Evolutionary conservation across 2,113 vertebrate genomes (phyloP), one percentile per base, ranked within the genome.

Genomic region (Periophthalmodon schlosseri): DNA sequence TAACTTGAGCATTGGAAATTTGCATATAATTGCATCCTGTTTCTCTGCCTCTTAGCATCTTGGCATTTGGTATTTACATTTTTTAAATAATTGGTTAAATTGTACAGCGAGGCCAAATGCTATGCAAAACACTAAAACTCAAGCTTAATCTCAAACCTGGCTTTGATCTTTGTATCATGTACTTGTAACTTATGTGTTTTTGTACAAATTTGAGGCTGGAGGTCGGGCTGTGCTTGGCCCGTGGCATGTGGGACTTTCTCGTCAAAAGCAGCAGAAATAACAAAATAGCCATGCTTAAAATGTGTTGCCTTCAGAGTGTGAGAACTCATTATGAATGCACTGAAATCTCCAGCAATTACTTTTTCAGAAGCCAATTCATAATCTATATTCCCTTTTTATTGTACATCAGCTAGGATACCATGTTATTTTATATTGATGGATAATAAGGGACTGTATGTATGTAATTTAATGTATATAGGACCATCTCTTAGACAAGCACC

Each of bases 61-160:
- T 72, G 81, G 91, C 88, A 88, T 94, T 94, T 93, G 92, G 90
- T 86, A 89, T 91, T 81, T 71, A 68, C 80, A 87, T 84, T 83
- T 84, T 77, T 70, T 76, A 78, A 78, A 69, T 76, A 73, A 56
- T n/a, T 76, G 70, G 77, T 83, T 47, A 18, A 75, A 56, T 68
- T 77, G 76, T 86, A 85, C 80, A 90, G 79, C 87, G 77, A 91
- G 77, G 92, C 90, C 92, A 91, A 94, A 93, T 91, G 92, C 92
- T 92, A 94, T 94, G 92, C 93, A 95, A 93, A 80, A 83, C 61
- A 69, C 89, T 87, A 87, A 69, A 74, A 69, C 90, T 87, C 87
- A 69, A 74, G 61, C 80, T 80, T 72, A 63, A 75, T 75, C 67
- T 82, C 44, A 20, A 61, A 73, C 56, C 0, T 24, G 36, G 87